Base-by-base conservation (phyloP, 1,140 invertebrate species). In the Epicauta chinensis region DNA sequence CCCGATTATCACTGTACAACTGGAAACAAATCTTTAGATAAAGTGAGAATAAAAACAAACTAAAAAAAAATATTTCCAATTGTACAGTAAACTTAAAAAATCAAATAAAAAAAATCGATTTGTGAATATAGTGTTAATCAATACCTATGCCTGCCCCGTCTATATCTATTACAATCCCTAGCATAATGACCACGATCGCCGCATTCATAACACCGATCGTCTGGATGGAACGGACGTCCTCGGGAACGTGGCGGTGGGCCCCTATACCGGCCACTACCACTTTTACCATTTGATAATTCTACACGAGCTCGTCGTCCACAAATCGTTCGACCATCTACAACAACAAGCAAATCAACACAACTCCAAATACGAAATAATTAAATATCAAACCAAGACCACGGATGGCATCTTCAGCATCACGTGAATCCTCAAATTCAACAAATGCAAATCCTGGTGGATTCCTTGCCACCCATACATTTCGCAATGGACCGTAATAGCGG, bases 371-470 rank as follows among this genome's bases (percentile, higher is more conserved):
- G n/a, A 50, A 44, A 51, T 51, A 13, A 44, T 46, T 46, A n/a
- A 52, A 48, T 12, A 15, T 34, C 50, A 82, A 82, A 78, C 88
- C 84, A 44, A 88, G 64, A 15, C 78, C 82, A 65, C 83, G 78
- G 29, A 93, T 87, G 11, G 93, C 89, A 76, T 98, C 93, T 68
- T 93, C 91, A 5, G 93, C 93, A 75, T 97, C 93, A 53, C 86
- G 71, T 0, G 84, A 77, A 69, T 87, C 85, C 74, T 97, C 93
- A 74, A 93, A 97, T 72, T 97, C 93, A 12, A 97, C 88, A 75
- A 97, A 97, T 10, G 93, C 93, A 77, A 97, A 97, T 30, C 93
- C 86, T 36, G 89, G 88, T 7, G 89, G 89, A 71, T 96, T 95
- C 61, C 92, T 77, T 1, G 93, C 93, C 2, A 97, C 91, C 93